Evolutionary conservation across 1,140 invertebrate genomes (phyloP).

Genomic region (Euura lappo): DNA sequence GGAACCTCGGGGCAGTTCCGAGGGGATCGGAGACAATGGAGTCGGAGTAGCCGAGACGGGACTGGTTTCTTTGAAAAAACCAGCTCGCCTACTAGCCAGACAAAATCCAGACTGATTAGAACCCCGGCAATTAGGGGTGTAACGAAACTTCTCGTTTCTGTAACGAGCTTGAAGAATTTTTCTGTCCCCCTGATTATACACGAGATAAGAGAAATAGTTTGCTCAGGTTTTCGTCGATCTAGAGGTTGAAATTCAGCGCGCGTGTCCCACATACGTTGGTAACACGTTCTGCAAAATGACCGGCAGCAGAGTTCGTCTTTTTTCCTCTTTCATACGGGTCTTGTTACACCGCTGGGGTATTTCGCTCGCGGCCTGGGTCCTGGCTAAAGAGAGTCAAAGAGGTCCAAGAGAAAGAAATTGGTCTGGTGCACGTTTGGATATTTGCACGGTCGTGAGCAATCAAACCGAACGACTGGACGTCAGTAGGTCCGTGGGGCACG

Average conservation of each 20-base stretch:
- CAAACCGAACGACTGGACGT: slow-evolving; percentile 30
- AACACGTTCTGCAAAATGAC: too few relatives aligned
- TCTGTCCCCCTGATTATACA: too few relatives aligned
- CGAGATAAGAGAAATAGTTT: not conserved
- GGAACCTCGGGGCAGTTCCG: not conserved
- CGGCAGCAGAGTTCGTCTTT: too few relatives aligned
- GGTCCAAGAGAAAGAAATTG: slow-evolving; percentile 17
- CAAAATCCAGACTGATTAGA: not conserved
- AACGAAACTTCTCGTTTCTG: not conserved
- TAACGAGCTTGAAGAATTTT: too few relatives aligned
- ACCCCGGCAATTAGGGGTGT: not conserved
- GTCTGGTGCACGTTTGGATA: slow-evolving; percentile 10
- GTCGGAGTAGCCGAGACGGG: not conserved
- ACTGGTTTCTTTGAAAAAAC: not conserved
- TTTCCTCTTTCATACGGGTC: not conserved
- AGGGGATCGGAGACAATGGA: not conserved
- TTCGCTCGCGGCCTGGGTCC: not conserved
- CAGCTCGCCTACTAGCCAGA: not conserved
- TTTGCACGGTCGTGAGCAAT: slow-evolving; percentile 25
- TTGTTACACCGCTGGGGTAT: not conserved
- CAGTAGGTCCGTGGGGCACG: slow-evolving; percentile 49
- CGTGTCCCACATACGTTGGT: too few relatives aligned
- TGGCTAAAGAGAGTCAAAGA: not conserved
- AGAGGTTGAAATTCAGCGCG: too few relatives aligned
- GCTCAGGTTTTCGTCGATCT: too few relatives aligned